These are phyloP conservation scores for Furcula furcula DNA, from an alignment of 2,888 invertebrate genomes.

Conservation along the genomic window DNA sequence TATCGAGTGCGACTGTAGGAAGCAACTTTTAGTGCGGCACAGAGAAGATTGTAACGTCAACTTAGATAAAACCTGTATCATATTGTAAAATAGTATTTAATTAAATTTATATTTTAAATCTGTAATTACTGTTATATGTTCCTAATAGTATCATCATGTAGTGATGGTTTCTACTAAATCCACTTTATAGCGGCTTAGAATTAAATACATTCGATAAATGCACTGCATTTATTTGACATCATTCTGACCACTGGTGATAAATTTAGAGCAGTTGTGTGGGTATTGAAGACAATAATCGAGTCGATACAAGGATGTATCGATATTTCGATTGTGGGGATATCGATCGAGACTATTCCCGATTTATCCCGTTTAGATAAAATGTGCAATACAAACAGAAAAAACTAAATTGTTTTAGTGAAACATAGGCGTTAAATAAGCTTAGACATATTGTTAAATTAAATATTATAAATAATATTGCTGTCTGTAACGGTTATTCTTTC, in stretches of 20 bases:
- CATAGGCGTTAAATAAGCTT: constrained; percentile 54
- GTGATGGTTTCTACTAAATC: constrained; percentile 57
- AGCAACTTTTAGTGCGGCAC: constrained; percentile 21
- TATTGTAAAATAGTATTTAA: constrained; percentile 71
- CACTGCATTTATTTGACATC: constrained; percentile 31
- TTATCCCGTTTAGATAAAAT: constrained; percentile 40
- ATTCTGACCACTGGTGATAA: constrained; percentile 8
- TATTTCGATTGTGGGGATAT: constrained; percentile 5
- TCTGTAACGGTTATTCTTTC: constrained; percentile 52
- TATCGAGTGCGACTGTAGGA: constrained; percentile 27
- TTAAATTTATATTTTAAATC: constrained; percentile 48
- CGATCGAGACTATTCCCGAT: constrained; percentile 11
- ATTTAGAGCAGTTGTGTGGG: constrained; percentile 4
- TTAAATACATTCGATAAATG: constrained; percentile 31
- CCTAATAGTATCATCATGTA: constrained; percentile 73
- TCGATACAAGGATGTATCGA: constrained; percentile 3
- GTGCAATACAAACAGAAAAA: constrained; percentile 71
- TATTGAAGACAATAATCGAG: constrained; percentile 5
- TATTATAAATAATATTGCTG: constrained; percentile 60
- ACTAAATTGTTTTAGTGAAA: constrained; percentile 33
- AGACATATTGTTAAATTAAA: constrained; percentile 47
- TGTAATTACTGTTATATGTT: constrained; percentile 78
- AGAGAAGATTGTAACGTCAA: constrained; percentile 16
- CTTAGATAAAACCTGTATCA: constrained; percentile 41
- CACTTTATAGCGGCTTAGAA: constrained; percentile 47